Percentiles rank a stretch among this genome's conserved stretches.
Conservation (phyloP, 2,797 vertebrate genomes). For the Chaunax sp. region DNA sequence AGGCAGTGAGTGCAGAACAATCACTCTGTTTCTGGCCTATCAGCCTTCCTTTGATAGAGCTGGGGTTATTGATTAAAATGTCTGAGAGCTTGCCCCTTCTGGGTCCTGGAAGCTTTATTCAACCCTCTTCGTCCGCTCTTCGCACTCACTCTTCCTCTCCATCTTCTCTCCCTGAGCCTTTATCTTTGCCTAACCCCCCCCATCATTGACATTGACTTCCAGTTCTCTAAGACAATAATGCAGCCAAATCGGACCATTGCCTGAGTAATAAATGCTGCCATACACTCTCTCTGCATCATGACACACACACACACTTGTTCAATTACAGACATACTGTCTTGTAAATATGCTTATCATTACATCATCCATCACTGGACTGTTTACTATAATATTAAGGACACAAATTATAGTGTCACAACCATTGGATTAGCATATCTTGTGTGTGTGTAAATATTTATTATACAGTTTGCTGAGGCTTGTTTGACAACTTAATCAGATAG, state of each 20-base stretch:
- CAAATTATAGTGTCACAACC: slow-evolving; percentile 2
- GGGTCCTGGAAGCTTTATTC: slow-evolving; percentile 79
- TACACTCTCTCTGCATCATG: slow-evolving; percentile 18
- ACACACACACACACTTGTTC: too few relatives aligned
- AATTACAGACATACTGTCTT: neutral
- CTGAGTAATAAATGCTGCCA: slow-evolving; percentile 44
- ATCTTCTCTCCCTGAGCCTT: slow-evolving; percentile 49
- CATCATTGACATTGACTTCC: slow-evolving; percentile 50
- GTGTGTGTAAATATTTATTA: slow-evolving; percentile 4
- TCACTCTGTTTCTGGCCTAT: slow-evolving; percentile 79
- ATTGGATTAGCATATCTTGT: neutral
- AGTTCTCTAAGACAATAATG: slow-evolving; percentile 33
- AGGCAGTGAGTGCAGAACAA: slow-evolving; percentile 76
- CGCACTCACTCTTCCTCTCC: slow-evolving; percentile 69
- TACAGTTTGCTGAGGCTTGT: neutral
- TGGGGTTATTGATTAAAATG: slow-evolving; percentile 83
- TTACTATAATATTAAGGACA: slow-evolving; percentile 5
- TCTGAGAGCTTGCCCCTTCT: slow-evolving; percentile 78
- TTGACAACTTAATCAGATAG: slow-evolving; percentile 1
- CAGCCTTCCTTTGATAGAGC: slow-evolving; percentile 81
- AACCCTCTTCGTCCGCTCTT: slow-evolving; percentile 69
- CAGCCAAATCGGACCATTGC: slow-evolving; percentile 38
- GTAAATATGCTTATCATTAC: slow-evolving; percentile 12
- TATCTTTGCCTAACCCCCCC: slow-evolving; percentile 59
- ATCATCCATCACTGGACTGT: slow-evolving; percentile 5